Evolutionary conservation across 92 coral and sea anemone genomes (phyloP).

Genomic region (Montipora capitata): DNA sequence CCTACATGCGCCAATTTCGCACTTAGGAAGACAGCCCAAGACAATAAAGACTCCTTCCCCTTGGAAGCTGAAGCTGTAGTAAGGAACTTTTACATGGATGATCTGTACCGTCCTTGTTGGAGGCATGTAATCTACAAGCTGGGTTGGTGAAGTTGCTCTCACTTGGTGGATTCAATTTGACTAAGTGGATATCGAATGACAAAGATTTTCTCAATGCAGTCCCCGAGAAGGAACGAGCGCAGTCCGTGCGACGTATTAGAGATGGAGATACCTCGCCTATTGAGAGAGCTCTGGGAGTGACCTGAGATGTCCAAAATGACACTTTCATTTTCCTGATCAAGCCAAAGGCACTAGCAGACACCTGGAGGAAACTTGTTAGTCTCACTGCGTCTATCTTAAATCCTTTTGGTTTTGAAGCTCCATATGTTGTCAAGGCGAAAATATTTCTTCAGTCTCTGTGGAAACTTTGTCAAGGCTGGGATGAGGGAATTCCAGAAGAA

Average conservation of each 20-base stretch:
- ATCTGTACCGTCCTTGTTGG: slow-evolving; percentile 1
- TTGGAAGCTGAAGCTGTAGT: slow-evolving; percentile 19
- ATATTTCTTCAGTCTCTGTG: slow-evolving; percentile 56
- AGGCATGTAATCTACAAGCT: slow-evolving; percentile 17
- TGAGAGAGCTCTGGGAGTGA: slow-evolving; percentile 58
- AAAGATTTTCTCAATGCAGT: slow-evolving; percentile 15
- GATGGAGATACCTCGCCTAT: slow-evolving; percentile 9
- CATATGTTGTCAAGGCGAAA: slow-evolving; percentile 48
- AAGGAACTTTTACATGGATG: slow-evolving; percentile 54
- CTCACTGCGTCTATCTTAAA: background rate
- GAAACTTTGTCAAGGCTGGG: slow-evolving; percentile 57
- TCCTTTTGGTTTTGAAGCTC: slow-evolving; percentile 53
- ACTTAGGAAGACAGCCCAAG: background rate
- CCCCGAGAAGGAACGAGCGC: slow-evolving; percentile 54
- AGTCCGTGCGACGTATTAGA: slow-evolving; percentile 10
- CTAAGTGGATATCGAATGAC: slow-evolving; percentile 58
- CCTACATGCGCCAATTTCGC: slow-evolving; percentile 30
- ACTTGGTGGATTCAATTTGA: slow-evolving; percentile 36
- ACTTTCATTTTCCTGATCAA: slow-evolving; percentile 6
- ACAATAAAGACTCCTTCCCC: slow-evolving; percentile 28
- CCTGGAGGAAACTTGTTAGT: slow-evolving; percentile 23
- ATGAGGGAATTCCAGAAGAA: slow-evolving; percentile 53
- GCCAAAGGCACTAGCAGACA: slow-evolving; percentile 39
- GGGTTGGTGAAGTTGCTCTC: slow-evolving; percentile 25
- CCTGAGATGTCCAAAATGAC: slow-evolving; percentile 17